Evolutionary conservation across 2,113 vertebrate genomes (phyloP).

Genomic region (Labeo rohita): DNA sequence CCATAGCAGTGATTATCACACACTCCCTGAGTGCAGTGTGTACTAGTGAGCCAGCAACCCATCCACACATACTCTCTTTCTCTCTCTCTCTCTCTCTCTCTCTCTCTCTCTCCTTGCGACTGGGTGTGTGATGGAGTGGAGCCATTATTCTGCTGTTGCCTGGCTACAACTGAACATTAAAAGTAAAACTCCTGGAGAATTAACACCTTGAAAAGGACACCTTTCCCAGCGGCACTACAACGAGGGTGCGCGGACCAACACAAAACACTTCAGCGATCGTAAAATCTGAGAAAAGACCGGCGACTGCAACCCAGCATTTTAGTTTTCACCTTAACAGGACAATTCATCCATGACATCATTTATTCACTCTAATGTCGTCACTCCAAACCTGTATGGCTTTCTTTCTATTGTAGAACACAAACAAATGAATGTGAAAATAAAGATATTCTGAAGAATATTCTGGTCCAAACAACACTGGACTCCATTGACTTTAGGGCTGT

Average conservation of each 20-base stretch:
- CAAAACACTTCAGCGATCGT: neutral
- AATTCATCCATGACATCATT: neutral
- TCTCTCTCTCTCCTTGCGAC: neutral
- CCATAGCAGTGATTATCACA: conserved; percentile 44
- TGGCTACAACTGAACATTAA: conserved; percentile 33
- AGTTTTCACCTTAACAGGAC: neutral
- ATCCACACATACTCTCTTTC: conserved; percentile 13
- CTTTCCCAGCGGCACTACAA: neutral
- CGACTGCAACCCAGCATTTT: neutral
- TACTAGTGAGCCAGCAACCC: conserved; percentile 32
- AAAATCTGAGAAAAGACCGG: neutral
- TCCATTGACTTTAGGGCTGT: neutral
- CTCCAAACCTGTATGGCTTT: neutral
- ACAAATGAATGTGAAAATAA: neutral
- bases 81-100: neutral
- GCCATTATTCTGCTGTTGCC: conserved; percentile 36
- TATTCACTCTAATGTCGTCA: neutral
- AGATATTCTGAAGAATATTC: neutral
- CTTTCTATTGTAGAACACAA: neutral
- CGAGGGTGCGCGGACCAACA: neutral
- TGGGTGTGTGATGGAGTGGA: conserved; percentile 30
- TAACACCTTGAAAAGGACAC: conserved; percentile 28
- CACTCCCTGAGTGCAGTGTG: conserved; percentile 26
- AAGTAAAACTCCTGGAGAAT: conserved; percentile 31
- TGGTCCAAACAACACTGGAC: neutral